Evolutionary conservation across 2,888 invertebrate genomes (phyloP).

Genomic region (Idaea biselata): DNA sequence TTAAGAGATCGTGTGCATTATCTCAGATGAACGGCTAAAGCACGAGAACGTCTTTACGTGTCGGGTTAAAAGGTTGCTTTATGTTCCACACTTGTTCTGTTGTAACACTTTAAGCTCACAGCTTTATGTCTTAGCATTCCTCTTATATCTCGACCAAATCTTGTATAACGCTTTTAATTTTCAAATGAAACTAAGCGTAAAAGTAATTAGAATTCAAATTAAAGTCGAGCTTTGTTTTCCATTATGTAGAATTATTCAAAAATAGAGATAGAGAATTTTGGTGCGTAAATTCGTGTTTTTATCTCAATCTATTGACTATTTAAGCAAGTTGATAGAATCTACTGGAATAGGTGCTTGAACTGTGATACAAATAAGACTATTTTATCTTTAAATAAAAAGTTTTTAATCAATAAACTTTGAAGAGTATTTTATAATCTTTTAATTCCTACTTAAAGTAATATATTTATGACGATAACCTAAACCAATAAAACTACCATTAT

Average conservation of each 20-base stretch:
- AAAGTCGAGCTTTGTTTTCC: background rate
- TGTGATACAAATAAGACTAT: background rate
- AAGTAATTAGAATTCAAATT: background rate
- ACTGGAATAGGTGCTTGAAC: background rate
- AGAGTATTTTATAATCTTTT: background rate
- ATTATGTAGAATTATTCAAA: background rate
- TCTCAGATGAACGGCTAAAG: constrained; percentile 15
- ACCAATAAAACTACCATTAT: background rate
- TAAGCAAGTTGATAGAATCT: background rate
- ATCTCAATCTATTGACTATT: background rate
- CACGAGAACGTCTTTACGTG: constrained; percentile 41
- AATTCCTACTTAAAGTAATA: background rate
- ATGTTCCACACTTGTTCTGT: constrained; percentile 22
- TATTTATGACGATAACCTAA: background rate
- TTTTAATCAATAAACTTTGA: background rate
- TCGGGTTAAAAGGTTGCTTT: constrained; percentile 44
- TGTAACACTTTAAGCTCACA: constrained; percentile 4
- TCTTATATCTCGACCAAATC: background rate
- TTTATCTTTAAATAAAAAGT: background rate
- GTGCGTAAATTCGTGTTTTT: background rate
- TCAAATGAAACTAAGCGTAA: background rate
- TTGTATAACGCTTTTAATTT: background rate
- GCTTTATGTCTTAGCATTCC: background rate
- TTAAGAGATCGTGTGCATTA: constrained; percentile 26
- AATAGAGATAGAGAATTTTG: background rate